These are phyloP conservation scores for Microtus oregoni DNA, from an alignment of 2,113 vertebrate species.

Conservation along the genomic window DNA sequence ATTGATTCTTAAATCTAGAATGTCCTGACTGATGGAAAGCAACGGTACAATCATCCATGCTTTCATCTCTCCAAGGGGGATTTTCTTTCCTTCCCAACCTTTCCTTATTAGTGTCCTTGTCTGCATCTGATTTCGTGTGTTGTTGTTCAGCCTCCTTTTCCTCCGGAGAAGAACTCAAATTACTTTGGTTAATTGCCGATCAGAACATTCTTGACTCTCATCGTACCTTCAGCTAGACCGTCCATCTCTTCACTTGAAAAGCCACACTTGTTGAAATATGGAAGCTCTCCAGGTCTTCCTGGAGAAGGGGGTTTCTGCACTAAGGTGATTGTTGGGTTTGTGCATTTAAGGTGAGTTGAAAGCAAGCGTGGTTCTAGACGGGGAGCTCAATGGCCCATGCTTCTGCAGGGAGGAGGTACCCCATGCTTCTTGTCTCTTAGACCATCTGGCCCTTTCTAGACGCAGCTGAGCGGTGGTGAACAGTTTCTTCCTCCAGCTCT, in stretches of 20 bases:
- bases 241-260: not conserved
- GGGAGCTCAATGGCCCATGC: too few relatives aligned
- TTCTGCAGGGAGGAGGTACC: not conserved
- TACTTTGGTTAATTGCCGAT: not conserved
- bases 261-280: not conserved
- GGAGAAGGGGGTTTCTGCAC: conserved; percentile 21
- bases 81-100: not conserved
- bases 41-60: not conserved
- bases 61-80: not conserved
- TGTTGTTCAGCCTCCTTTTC: not conserved
- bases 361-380: too few relatives aligned
- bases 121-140: not conserved
- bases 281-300: not conserved
- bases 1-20: not conserved
- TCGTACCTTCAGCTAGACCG: not conserved
- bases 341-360: not conserved
- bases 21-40: not conserved
- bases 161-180: not conserved
- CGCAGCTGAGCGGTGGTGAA: not conserved
- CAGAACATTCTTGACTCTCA: not conserved
- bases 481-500: not conserved
- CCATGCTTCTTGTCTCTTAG: not conserved
- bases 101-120: not conserved
- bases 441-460: not conserved
- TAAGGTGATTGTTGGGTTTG: conserved; percentile 31